Evolutionary conservation across 2,797 vertebrate species (phyloP).

Genomic region (Halcyon badia): DNA sequence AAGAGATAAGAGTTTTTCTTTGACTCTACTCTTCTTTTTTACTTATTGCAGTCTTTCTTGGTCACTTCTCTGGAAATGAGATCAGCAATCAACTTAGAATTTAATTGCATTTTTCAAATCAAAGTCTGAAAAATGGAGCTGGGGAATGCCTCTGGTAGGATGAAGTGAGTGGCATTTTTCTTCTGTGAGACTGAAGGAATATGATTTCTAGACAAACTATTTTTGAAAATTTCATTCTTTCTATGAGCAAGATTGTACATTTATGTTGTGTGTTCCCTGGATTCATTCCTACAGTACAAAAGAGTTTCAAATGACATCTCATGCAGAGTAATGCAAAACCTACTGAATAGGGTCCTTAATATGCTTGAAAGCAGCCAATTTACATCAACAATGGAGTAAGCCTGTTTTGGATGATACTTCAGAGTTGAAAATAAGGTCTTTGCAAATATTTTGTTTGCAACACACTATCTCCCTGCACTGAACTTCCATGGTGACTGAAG

Average conservation of each 20-base stretch:
- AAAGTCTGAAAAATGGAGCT: neutral
- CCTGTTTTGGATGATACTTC: constrained; percentile 8
- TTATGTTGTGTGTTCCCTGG: neutral
- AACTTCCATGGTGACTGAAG: neutral
- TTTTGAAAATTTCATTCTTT: constrained; percentile 10
- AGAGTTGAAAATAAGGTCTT: constrained; percentile 9
- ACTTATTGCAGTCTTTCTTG: neutral
- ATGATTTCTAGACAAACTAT: constrained; percentile 1
- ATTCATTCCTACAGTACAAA: neutral
- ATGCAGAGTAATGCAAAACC: constrained; percentile 31
- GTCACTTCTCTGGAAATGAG: neutral
- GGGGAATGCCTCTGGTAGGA: neutral
- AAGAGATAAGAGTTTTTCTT: neutral
- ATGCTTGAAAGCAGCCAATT: constrained; percentile 37
- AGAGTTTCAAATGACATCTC: constrained; percentile 33
- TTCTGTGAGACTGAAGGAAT: neutral
- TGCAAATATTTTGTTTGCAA: constrained; percentile 12
- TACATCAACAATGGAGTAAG: constrained; percentile 7
- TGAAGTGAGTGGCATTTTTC: neutral
- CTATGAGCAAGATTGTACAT: neutral
- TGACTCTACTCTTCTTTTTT: neutral
- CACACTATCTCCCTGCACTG: neutral
- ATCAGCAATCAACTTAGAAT: neutral
- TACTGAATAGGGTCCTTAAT: neutral
- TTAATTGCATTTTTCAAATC: neutral